Percentiles rank a stretch among this genome's conserved stretches.
phyloP scores from a whole-genome alignment of 2,797 vertebrate species.

The Sarcophilus harrisii region DNA sequence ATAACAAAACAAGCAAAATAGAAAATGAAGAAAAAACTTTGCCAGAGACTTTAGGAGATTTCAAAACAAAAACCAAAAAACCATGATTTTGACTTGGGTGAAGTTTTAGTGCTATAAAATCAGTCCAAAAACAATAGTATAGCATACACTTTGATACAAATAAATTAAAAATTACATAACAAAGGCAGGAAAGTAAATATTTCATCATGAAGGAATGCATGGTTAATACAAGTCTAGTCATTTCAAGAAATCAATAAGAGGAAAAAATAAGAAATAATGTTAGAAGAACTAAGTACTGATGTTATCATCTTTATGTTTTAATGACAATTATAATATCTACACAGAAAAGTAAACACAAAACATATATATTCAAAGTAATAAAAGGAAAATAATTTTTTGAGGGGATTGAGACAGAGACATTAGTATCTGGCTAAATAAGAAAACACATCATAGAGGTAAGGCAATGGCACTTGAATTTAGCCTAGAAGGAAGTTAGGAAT shows the following conservation, averaged over 20 bases:
- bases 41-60: constrained; percentile 20
- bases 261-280: neutral
- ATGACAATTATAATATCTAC: neutral
- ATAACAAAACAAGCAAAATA: neutral
- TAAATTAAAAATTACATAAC: constrained; percentile 17
- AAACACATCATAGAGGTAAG: neutral
- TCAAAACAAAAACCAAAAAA: neutral
- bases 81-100: constrained; percentile 12
- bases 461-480: neutral
- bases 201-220: neutral
- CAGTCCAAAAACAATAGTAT: neutral
- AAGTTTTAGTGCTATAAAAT: constrained; percentile 1
- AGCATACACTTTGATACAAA: constrained; percentile 1
- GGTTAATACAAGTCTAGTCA: neutral
- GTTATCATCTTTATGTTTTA: neutral
- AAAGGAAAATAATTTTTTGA: neutral
- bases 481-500: neutral
- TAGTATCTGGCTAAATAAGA: neutral
- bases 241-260: neutral
- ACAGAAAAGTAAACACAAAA: neutral
- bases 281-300: neutral
- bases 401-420: neutral
- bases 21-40: constrained; percentile 21
- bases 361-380: neutral
- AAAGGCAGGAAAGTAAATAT: constrained; percentile 35